These are phyloP conservation scores for Callipepla squamata DNA, from an alignment of 2,113 vertebrate genomes.

Conservation along the genomic window DNA sequence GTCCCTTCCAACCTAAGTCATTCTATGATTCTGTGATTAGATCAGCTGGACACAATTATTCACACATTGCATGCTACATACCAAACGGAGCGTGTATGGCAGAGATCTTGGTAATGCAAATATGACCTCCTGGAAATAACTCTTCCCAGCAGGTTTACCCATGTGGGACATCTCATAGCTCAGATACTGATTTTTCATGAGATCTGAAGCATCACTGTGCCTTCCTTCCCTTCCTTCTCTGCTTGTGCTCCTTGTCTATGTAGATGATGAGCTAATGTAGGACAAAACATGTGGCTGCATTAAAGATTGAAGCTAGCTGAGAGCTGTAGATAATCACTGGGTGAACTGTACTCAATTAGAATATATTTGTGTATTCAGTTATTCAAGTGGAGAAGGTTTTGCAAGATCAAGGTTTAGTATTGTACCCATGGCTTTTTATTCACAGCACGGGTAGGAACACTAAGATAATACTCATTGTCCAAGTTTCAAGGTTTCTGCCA, in stretches of 20 bases:
- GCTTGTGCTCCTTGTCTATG: background rate
- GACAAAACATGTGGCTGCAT: background rate
- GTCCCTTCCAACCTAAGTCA: too few relatives aligned
- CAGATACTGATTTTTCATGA: background rate
- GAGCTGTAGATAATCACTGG: background rate
- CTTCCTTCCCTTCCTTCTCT: background rate
- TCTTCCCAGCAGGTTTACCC: background rate
- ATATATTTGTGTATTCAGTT: background rate
- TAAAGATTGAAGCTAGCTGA: background rate
- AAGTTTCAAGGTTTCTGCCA: slow-evolving; percentile 34
- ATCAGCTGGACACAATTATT: accelerated
- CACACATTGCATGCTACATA: accelerated
- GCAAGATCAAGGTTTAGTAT: slow-evolving; percentile 1
- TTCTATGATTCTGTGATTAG: background rate
- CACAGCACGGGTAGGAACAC: background rate
- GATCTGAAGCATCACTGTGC: background rate
- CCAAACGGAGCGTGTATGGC: background rate
- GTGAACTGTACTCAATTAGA: background rate
- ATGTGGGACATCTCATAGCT: background rate
- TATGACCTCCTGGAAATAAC: background rate
- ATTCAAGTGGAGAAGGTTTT: background rate
- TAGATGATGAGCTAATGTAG: background rate
- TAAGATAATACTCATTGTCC: slow-evolving; percentile 58
- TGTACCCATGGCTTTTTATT: background rate
- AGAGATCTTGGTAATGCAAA: background rate